Evolutionary conservation across 1,140 invertebrate genomes (phyloP).

Genomic region (Ectropis grisescens): DNA sequence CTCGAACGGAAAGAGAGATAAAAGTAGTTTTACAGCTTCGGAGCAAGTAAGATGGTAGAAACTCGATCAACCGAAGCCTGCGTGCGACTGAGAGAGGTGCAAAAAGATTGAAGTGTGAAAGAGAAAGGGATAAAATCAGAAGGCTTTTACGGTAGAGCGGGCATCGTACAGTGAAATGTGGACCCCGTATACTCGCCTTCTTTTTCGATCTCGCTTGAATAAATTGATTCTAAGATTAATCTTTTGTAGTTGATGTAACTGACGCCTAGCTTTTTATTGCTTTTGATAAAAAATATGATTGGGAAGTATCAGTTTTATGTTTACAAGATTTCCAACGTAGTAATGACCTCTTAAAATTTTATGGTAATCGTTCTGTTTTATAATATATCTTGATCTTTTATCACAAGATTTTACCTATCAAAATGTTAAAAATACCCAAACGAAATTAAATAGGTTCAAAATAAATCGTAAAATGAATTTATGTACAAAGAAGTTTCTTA

Average conservation of each 20-base stretch:
- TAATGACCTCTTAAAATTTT: too few relatives aligned
- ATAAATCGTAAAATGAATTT: too few relatives aligned
- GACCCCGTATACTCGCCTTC: slow-evolving; percentile 42
- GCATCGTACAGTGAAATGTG: slow-evolving; percentile 62
- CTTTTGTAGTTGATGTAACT: slow-evolving; percentile 30
- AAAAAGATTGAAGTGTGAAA: slow-evolving; percentile 15
- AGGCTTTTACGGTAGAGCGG: slow-evolving; percentile 67
- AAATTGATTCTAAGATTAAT: slow-evolving; percentile 65
- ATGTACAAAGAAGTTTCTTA: too few relatives aligned
- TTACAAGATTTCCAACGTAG: too few relatives aligned
- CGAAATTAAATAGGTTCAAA: too few relatives aligned
- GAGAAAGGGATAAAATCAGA: slow-evolving; percentile 42
- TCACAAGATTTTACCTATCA: too few relatives aligned
- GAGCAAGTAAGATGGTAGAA: slow-evolving; percentile 65
- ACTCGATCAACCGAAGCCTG: slow-evolving; percentile 53
- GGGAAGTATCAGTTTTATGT: neutral
- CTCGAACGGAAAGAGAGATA: slow-evolving; percentile 51
- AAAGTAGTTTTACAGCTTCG: slow-evolving; percentile 63
- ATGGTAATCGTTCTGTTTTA: too few relatives aligned
- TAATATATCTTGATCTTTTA: too few relatives aligned
- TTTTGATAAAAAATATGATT: slow-evolving; percentile 11
- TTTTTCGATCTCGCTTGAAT: slow-evolving; percentile 63
- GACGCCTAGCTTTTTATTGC: slow-evolving; percentile 13
- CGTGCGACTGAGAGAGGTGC: slow-evolving; percentile 29
- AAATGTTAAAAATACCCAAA: too few relatives aligned